Evolutionary conservation across 2,888 invertebrate species (phyloP), one percentile per base, ranked within the genome.

Genomic region (Sphecodes monilicornis): DNA sequence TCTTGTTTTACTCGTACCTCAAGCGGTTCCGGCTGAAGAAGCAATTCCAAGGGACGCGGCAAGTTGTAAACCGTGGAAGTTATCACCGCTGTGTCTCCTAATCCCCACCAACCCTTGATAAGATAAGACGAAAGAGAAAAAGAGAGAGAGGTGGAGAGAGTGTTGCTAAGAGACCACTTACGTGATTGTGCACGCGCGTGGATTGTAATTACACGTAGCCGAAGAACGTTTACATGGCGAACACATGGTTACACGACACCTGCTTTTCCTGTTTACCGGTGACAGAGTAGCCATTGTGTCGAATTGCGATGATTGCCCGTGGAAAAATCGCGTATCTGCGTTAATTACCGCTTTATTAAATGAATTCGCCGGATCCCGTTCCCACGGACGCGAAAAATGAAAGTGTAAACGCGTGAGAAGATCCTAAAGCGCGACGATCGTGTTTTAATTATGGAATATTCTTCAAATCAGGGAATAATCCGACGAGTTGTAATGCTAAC

Each of bases 1-100:
- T 13, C 10, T 11, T 43, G 36, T 26, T 8, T 3, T 4, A 36
- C 16, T 29, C 18, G 46, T 1, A 4, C 6, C 10, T 5, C 36
- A 2, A 41, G n/a, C 16, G 50, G n/a, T 18, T 13, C 39, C 26
- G 43, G 16, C 22, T 41, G 36, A 80, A 88, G 90, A 89, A 90
- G 90, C 87, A 89, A 91, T 90, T 92, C 91, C 88, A 87, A 84
- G 84, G 85, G 91, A 92, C 88, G 87, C 88, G 91, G 13, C 16
- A 6, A 1, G 60, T 87, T 86, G 84, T 88, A 82, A 84, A 78
- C 60, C 82, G 69, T 69, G 74, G n/a, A 69, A 82, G 76, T 77
- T 82, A 87, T 86, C 86, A 79, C 43, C 70, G 68, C 41, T 64
- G 70, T 82, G 75, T 29, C 29, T 66, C 75, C 50, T 26, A 54